These are phyloP conservation scores for Henicopernis longicauda DNA, from an alignment of 2,113 vertebrate species.

Conservation along the genomic window DNA sequence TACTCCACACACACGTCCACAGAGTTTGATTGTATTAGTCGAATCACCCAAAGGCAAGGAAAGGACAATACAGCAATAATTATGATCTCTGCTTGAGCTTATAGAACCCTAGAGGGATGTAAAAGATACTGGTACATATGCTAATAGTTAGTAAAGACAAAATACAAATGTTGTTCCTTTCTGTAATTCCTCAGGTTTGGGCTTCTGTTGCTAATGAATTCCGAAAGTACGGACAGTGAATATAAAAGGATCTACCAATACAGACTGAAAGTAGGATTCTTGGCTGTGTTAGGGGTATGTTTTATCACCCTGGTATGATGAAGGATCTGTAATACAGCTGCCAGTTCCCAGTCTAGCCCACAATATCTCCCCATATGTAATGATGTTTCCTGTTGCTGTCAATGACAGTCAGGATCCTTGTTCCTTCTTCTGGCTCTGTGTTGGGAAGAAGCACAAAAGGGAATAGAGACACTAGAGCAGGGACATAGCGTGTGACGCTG, in stretches of 20 bases:
- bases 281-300: background rate
- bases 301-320: background rate
- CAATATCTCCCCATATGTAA: fast-evolving
- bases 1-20: background rate
- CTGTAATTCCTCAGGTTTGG: background rate
- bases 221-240: background rate
- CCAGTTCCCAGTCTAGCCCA: background rate
- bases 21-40: background rate
- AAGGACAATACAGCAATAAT: background rate
- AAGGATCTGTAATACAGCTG: background rate
- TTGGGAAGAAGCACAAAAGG: background rate
- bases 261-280: background rate
- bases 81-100: background rate
- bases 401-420: background rate
- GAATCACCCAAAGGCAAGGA: background rate
- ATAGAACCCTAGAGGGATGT: background rate
- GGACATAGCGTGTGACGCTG: fast-evolving
- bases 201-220: background rate
- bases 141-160: background rate
- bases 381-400: background rate
- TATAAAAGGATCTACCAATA: background rate
- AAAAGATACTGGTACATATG: background rate
- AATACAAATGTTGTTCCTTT: background rate
- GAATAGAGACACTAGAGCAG: background rate
- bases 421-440: background rate